These are phyloP conservation scores for Pelochelys cantorii DNA, from an alignment of 2,797 vertebrate genomes.

Conservation along the genomic window DNA sequence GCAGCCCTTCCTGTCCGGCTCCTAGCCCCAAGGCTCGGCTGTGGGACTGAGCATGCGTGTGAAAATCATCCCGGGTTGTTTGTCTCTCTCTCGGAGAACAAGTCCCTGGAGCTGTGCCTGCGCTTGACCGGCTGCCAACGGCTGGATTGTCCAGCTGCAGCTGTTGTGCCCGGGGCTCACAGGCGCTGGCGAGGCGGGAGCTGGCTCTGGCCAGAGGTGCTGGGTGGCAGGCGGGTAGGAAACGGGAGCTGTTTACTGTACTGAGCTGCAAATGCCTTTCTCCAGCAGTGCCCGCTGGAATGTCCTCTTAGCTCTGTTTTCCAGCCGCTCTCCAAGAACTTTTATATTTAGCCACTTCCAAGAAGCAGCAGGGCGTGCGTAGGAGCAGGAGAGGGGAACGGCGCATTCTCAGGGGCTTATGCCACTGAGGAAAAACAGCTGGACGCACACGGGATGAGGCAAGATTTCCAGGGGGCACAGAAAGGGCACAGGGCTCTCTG, in stretches of 20 bases:
- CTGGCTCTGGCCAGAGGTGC: not conserved
- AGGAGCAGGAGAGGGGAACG: not conserved
- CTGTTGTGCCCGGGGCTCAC: accelerated
- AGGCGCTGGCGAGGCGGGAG: too few species aligned
- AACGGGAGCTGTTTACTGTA: not conserved
- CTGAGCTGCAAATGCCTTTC: not conserved
- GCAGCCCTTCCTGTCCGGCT: not conserved
- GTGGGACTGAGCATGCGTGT: not conserved
- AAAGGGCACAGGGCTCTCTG: not conserved
- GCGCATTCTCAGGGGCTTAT: not conserved
- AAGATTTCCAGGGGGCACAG: not conserved
- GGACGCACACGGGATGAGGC: not conserved
- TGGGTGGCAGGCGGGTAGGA: not conserved
- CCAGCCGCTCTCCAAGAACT: not conserved
- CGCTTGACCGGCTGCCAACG: not conserved
- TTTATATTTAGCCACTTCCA: not conserved
- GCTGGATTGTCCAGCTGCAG: not conserved
- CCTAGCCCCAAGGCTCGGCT: not conserved
- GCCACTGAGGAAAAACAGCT: not conserved
- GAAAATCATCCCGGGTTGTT: not conserved
- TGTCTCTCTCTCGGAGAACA: not conserved
- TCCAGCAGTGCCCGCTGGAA: not conserved
- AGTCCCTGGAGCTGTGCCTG: not conserved
- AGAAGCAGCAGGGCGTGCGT: not conserved
- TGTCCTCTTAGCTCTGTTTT: not conserved